Base-by-base conservation (phyloP, 2,113 vertebrate species). In the Campylorhamphus procurvoides region DNA sequence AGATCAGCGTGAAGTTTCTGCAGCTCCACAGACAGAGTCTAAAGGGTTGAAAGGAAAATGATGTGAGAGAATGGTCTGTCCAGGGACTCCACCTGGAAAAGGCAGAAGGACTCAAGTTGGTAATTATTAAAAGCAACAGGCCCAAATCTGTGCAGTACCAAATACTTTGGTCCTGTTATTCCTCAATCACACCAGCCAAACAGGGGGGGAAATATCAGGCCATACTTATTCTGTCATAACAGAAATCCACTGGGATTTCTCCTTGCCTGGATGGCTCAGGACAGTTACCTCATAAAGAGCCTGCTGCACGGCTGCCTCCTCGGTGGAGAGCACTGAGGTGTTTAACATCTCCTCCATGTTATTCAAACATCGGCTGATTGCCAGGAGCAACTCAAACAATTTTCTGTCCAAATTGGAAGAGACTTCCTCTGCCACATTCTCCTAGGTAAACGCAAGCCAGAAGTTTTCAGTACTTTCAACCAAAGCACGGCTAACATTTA, bases 11-110 rank as follows among this genome's bases (percentile, higher is more conserved):
- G 84, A 49, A 99, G 97, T 29, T 97, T 97, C 67, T 88, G 94
- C 95, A 99, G 89, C 86, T 98, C 98, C 1, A 97, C 93, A 47
- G 98, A 98, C 71, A 99, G 96, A 64, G 97, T 98, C 99, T 99
- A 97, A 79, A 86, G 78, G 49, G 84, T 37, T 28, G 47, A 92
- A 79, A 93, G 60, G 52, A 84, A 94, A 66, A 76, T 25, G 72
- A 88, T 33, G 12, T 29, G 18, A 77, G 79, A 89, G 89, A 88
- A 93, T 44, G 63, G n/a, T 52, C 37, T 58, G 1, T 59, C 56
- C 24, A 71, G 53, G 44, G 60, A 63, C 6, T 84, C 60, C 28
- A 23, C 49, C 56, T 42, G 4, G 20, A 68, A 89, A 47, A 90
- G 18, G n/a, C 58, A 88, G 39, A 35, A 81, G 44, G 53, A 42